Base-by-base conservation (phyloP, 1,140 invertebrate genomes). In the Musca domestica region DNA sequence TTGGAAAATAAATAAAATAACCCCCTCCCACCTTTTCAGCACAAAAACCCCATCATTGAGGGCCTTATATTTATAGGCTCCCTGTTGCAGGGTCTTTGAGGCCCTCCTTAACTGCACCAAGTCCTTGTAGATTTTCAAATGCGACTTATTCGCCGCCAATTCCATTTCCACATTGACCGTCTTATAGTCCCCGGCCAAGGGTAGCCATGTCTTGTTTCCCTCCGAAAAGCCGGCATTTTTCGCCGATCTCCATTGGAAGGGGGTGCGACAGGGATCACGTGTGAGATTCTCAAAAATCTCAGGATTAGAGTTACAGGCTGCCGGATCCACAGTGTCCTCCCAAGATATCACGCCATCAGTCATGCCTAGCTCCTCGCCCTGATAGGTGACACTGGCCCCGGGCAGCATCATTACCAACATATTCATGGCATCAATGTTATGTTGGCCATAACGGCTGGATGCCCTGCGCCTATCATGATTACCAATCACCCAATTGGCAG, bases 241-340 rank as follows among this genome's bases (percentile, higher is more conserved):
- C 5, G 65, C 69, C 10, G 65, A 83, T 71, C 89, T 85, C 93
- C 92, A 95, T 71, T 92, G 91, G 83, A 89, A 93, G 0, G 93
- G 91, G 0, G 90, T 90, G 20, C 93, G 78, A 9, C 84, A 86
- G 0, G 89, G 88, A 77, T 93, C 91, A 19, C 91, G 83, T 3
- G 86, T 87, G 20, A 80, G 83, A 41, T 82, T 69, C 58, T 83
- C 70, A 69, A 83, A 87, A 14, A 78, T 75, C 0, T 79, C 67
- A 1, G 73, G 64, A 23, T 87, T 87, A 3, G 66, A 83, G 68
- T 87, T 88, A 71, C 86, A 88, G 27, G 83, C 86, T 58, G 83
- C 78, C 5, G 85, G 87, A 82, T 89, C 88, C 12, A 83, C 74
- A 2, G 4, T 85, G 64, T 86, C 81, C 23, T 73, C 71, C 76